Evolutionary conservation across 2,797 vertebrate species (phyloP).

Genomic region (Champsocephalus gunnari): DNA sequence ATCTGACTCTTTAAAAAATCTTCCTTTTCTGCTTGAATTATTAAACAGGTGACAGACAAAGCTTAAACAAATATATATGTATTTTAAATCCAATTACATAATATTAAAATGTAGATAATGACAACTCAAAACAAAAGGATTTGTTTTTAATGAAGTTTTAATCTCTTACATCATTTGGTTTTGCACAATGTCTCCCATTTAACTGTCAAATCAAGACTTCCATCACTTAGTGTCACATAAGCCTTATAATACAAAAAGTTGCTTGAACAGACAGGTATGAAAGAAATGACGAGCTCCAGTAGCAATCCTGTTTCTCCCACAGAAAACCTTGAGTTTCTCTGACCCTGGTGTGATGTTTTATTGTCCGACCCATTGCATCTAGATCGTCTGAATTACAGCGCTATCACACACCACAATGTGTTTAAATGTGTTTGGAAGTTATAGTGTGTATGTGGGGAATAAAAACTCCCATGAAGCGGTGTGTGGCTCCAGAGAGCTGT

Average conservation of each 20-base stretch:
- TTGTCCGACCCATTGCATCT: not conserved
- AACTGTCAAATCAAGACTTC: constrained; percentile 7
- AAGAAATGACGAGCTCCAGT: constrained; percentile 35
- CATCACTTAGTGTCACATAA: constrained; percentile 56
- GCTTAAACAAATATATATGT: too few relatives aligned
- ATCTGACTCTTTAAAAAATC: not conserved
- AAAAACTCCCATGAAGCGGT: not conserved
- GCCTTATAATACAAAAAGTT: constrained; percentile 62
- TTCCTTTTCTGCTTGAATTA: not conserved
- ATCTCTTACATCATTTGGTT: constrained; percentile 57
- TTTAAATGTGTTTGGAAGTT: not conserved
- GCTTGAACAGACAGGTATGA: constrained; percentile 60
- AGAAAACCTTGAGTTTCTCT: constrained; percentile 10
- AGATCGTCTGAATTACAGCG: not conserved
- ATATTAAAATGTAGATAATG: not conserved
- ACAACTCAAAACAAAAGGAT: constrained; percentile 4
- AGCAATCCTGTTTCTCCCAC: constrained; percentile 20
- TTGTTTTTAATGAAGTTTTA: constrained; percentile 70
- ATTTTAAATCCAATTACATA: not conserved
- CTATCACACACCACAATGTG: not conserved
- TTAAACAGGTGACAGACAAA: not conserved
- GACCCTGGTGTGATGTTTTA: constrained; percentile 19
- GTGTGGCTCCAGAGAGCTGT: not conserved
- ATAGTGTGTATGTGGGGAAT: not conserved
- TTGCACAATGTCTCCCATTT: constrained; percentile 58